Conservation (phyloP, 1,140 invertebrate genomes). For the Aleiodes sp. region DNA sequence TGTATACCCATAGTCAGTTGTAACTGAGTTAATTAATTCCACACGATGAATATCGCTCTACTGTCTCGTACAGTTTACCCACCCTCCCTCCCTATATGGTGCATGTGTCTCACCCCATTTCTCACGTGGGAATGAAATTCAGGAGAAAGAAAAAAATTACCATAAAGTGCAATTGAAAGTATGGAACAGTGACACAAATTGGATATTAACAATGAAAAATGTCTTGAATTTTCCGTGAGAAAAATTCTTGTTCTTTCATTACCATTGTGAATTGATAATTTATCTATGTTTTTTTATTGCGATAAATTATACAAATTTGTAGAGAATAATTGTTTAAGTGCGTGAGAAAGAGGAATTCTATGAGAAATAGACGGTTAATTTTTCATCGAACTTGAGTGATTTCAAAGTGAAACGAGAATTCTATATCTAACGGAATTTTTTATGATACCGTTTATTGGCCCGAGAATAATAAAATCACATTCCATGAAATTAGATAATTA, state of each 20-base stretch:
- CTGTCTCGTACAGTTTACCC: background rate
- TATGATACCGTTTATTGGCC: no score
- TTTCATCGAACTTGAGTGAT: no score
- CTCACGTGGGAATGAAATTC: background rate
- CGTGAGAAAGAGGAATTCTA: background rate
- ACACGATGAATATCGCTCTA: conserved; percentile 1
- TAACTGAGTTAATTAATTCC: background rate
- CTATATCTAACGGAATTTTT: background rate
- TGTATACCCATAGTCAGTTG: background rate
- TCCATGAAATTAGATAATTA: background rate
- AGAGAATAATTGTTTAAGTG: no score
- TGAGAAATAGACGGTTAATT: no score
- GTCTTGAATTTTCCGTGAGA: background rate
- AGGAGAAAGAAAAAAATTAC: background rate
- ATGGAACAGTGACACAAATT: background rate
- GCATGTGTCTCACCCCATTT: background rate
- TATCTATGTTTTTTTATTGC: no score
- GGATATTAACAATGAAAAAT: background rate
- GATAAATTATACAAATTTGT: no score
- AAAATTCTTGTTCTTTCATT: background rate
- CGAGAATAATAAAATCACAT: background rate
- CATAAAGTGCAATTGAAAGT: background rate
- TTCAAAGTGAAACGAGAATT: background rate
- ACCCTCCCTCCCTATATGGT: background rate
- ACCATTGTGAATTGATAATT: background rate